Evolutionary conservation across 2,888 invertebrate genomes (phyloP).

Genomic region (Mactromeris polynyma): DNA sequence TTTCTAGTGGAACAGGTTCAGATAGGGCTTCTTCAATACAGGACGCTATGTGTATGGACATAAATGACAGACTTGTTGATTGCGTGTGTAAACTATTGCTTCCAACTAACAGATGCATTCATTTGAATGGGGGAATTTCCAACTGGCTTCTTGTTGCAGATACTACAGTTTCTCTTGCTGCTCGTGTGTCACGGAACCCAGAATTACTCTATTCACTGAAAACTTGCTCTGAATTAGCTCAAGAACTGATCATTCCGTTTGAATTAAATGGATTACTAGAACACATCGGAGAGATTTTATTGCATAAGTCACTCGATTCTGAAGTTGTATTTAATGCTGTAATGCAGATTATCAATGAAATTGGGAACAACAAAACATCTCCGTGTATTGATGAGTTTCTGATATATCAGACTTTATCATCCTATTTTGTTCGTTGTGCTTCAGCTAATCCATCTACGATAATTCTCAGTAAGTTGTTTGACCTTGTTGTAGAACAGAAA

Average conservation of each 20-base stretch:
- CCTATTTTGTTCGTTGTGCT: slow-evolving; percentile 22
- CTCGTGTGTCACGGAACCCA: slow-evolving; percentile 17
- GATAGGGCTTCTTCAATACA: not conserved
- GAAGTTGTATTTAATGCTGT: not conserved
- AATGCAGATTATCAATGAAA: not conserved
- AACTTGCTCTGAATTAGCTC: slow-evolving; percentile 12
- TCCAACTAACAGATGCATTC: slow-evolving; percentile 17
- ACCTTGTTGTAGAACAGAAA: not conserved
- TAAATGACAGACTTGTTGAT: not conserved
- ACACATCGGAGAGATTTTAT: not conserved
- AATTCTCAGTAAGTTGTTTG: not conserved
- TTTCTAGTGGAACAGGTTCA: not conserved
- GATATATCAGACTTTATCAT: slow-evolving; percentile 6
- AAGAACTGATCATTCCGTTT: slow-evolving; percentile 8
- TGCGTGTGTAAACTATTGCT: slow-evolving; percentile 17
- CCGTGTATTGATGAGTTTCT: not conserved
- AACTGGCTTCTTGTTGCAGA: slow-evolving; percentile 14
- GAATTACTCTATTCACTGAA: slow-evolving; percentile 12
- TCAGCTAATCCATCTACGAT: slow-evolving; percentile 30
- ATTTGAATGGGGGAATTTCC: not conserved
- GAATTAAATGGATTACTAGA: not conserved
- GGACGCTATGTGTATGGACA: not conserved
- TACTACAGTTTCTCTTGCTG: slow-evolving; percentile 22
- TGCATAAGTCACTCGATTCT: not conserved
- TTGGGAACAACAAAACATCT: not conserved